These are phyloP conservation scores for Drosophila subobscura DNA, from an alignment of 1,140 invertebrate species.

Conservation along the genomic window DNA sequence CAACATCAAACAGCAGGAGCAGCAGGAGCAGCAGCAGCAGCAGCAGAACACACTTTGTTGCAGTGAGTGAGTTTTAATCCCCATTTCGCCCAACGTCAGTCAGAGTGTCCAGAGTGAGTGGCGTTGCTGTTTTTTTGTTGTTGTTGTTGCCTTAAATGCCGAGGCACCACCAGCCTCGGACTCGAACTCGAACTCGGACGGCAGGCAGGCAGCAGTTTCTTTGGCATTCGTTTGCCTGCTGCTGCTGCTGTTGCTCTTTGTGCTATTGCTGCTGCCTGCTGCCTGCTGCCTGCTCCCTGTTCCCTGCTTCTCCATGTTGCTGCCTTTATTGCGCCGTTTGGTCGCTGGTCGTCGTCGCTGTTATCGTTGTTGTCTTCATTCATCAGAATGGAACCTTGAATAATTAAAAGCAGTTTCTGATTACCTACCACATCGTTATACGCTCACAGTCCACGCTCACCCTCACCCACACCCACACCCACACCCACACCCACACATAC, in stretches of 20 bases:
- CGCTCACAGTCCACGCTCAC: slow-evolving; percentile 71
- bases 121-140: too few species aligned
- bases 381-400: slow-evolving; percentile 83
- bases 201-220: slow-evolving; percentile 43
- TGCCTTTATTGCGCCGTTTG: slow-evolving; percentile 77
- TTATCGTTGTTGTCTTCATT: slow-evolving; percentile 79
- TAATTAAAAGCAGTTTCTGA: slow-evolving; percentile 83
- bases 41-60: slow-evolving; percentile 36
- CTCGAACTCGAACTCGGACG: slow-evolving; percentile 3
- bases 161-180: slow-evolving; percentile 50
- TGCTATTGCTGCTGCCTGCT: slow-evolving; percentile 8
- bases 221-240: slow-evolving; percentile 56
- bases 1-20: slow-evolving; percentile 45
- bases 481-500: slow-evolving; percentile 22
- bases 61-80: slow-evolving; percentile 72
- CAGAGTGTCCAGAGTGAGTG: neutral
- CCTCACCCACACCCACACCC: slow-evolving; percentile 23
- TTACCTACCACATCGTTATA: slow-evolving; percentile 82
- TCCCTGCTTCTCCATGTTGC: slow-evolving; percentile 17
- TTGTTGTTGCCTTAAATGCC: slow-evolving; percentile 60
- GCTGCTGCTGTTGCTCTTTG: slow-evolving; percentile 20
- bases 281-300: neutral
- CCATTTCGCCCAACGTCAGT: slow-evolving; percentile 52
- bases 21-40: neutral
- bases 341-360: slow-evolving; percentile 54